phyloP scores from a whole-genome alignment of 2,888 invertebrate species.

The Oasisia sp. region DNA sequence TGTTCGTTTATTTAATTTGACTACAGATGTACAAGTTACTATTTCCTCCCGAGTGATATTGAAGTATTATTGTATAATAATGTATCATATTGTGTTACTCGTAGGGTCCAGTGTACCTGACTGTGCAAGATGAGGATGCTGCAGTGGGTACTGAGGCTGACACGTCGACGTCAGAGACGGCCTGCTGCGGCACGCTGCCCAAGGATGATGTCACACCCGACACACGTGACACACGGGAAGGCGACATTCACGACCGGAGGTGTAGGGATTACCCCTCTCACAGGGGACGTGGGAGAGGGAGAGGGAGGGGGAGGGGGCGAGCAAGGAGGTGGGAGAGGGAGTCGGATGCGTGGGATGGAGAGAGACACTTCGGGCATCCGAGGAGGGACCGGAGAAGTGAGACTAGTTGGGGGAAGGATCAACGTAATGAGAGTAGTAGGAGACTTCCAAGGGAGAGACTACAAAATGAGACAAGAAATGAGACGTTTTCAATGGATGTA shows the following conservation, averaged over 20 bases:
- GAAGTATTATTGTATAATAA: too few relatives aligned
- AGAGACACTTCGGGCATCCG: constrained; percentile 7
- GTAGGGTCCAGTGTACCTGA: constrained; percentile 13
- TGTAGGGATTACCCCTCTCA: not conserved
- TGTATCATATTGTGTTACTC: not conserved
- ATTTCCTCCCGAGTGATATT: too few relatives aligned
- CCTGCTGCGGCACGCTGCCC: constrained; percentile 17
- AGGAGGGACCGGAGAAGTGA: constrained; percentile 20
- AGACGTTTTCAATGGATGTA: not conserved
- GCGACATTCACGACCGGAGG: constrained; percentile 24
- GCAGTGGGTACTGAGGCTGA: not conserved
- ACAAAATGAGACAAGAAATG: not conserved
- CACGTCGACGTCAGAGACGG: constrained; percentile 23
- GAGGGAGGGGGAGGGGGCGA: constrained; percentile 23
- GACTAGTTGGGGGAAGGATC: not conserved
- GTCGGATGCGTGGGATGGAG: constrained; percentile 19
- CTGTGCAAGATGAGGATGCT: constrained; percentile 14
- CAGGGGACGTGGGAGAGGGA: not conserved
- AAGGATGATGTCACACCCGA: constrained; percentile 23
- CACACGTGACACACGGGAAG: constrained; percentile 13
- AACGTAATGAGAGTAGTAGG: constrained; percentile 22
- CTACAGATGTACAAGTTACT: too few relatives aligned
- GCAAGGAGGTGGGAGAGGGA: constrained; percentile 24
- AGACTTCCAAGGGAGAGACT: constrained; percentile 24
- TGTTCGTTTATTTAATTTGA: too few relatives aligned